Evolutionary conservation across 2,797 vertebrate genomes (phyloP).

Genomic region (Lepilemur ruficaudatus): DNA sequence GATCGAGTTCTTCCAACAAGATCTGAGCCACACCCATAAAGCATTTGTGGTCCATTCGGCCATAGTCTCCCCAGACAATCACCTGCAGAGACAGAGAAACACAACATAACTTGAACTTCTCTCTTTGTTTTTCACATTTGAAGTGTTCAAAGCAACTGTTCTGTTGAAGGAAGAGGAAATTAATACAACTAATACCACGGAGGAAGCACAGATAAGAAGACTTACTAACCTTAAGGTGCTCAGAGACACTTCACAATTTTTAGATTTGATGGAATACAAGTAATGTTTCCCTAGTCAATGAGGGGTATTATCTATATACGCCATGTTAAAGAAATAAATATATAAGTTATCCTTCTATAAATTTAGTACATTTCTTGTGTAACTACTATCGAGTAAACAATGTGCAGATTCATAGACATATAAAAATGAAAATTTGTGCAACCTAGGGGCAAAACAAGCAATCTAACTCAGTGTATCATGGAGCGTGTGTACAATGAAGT

Average conservation of each 20-base stretch:
- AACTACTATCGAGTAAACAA: not conserved
- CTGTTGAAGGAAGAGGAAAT: not conserved
- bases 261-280: not conserved
- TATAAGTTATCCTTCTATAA: not conserved
- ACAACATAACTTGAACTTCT: not conserved
- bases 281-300: not conserved
- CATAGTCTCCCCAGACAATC: slow-evolving; percentile 99
- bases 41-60: slow-evolving; percentile 99
- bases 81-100: slow-evolving; percentile 87
- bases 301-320: not conserved
- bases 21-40: slow-evolving; percentile 99
- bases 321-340: slow-evolving; percentile 10
- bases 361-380: not conserved
- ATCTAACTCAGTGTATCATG: not conserved
- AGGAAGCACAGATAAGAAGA: not conserved
- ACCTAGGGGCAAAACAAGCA: not conserved
- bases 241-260: not conserved
- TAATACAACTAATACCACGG: not conserved
- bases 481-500: not conserved
- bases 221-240: not conserved
- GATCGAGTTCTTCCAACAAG: slow-evolving; percentile 97
- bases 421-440: not conserved
- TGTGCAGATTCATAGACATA: not conserved
- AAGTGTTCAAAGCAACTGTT: not conserved
- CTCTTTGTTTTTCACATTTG: not conserved